Evolutionary conservation across 30 jellyfish, hydroid and myxozoan species (phyloP).

Genomic region (Aurelia coerulea): DNA sequence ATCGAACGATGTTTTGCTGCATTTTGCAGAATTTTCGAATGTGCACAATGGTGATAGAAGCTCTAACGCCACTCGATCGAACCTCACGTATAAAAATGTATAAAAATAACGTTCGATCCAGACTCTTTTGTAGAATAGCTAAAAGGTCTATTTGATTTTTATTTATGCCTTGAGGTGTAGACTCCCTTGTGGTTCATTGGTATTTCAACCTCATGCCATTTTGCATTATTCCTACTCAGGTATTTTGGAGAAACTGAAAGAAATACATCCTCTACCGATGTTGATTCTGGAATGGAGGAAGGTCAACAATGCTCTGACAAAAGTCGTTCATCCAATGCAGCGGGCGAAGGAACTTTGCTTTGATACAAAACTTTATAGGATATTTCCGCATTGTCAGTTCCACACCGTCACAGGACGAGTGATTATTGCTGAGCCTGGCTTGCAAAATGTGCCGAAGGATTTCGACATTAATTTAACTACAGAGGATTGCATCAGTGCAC

Average conservation of each 20-base stretch:
- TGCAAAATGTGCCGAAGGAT: constrained; percentile 95
- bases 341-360: constrained; percentile 44
- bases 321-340: constrained; percentile 89
- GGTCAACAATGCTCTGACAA: constrained; percentile 77
- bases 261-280: constrained; percentile 83
- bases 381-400: constrained; percentile 69
- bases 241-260: constrained; percentile 79
- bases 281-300: constrained; percentile 94
- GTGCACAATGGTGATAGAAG: no score
- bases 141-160: no score
- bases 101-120: no score
- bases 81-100: no score
- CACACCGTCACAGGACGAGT: constrained; percentile 97
- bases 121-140: no score
- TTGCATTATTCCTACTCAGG: constrained; percentile 12
- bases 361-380: constrained; percentile 57
- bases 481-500: background rate
- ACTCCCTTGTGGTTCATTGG: no score
- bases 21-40: no score
- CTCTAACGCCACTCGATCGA: no score
- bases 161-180: no score
- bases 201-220: no score
- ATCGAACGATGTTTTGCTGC: no score
- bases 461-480: constrained; percentile 61
- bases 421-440: constrained; percentile 84